Conservation (phyloP, 2,888 invertebrate species). For the Eustalomyia histrio region DNA sequence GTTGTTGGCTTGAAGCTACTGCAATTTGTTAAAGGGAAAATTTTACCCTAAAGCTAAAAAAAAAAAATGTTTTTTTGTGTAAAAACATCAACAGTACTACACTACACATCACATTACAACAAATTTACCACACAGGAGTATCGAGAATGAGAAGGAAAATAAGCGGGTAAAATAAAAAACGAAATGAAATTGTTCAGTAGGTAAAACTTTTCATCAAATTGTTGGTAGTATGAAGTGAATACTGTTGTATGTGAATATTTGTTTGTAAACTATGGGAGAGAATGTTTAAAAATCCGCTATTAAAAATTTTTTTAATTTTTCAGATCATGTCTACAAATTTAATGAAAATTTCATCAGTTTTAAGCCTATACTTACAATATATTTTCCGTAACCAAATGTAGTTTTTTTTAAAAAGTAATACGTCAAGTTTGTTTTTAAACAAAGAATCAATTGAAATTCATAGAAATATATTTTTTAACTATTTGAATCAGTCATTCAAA, state of each 20-base stretch:
- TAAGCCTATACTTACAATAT: no score
- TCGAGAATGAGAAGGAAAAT: not conserved
- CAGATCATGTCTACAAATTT: no score
- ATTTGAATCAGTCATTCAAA: no score
- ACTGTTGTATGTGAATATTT: constrained; percentile 18
- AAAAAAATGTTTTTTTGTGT: not conserved
- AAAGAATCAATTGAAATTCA: no score
- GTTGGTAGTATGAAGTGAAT: not conserved
- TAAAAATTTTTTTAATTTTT: no score
- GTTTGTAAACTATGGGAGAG: constrained; percentile 11
- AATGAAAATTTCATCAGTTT: no score
- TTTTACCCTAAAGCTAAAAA: constrained; percentile 43
- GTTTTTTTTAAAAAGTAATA: no score
- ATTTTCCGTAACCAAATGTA: no score
- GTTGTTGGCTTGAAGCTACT: constrained; percentile 38
- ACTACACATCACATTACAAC: constrained; percentile 31
- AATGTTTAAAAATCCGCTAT: no score
- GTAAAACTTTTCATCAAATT: constrained; percentile 56
- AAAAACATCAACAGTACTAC: constrained; percentile 28
- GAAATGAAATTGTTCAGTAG: constrained; percentile 60
- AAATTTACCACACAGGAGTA: constrained; percentile 17
- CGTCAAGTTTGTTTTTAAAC: no score
- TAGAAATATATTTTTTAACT: no score
- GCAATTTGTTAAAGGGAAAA: constrained; percentile 52
- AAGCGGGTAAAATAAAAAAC: constrained; percentile 1